These are phyloP conservation scores for Phymorhynchus buccinoides DNA, from an alignment of 1,140 invertebrate genomes.

Conservation along the genomic window DNA sequence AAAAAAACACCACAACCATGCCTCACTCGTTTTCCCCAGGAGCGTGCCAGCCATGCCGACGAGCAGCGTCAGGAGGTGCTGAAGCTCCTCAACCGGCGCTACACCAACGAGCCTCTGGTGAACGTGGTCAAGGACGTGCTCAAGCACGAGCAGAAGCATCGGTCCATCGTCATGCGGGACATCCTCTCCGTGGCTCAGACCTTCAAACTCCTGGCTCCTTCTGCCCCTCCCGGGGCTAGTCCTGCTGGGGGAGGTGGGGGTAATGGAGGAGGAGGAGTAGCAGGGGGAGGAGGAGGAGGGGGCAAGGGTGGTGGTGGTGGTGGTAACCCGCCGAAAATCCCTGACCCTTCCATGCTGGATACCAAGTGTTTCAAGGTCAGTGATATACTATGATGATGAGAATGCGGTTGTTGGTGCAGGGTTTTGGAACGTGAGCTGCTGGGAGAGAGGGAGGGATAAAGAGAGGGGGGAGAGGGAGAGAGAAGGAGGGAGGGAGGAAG, in stretches of 20 bases:
- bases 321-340: background rate
- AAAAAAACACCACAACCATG: no score
- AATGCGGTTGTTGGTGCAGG: background rate
- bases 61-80: conserved; percentile 25
- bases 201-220: background rate
- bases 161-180: conserved; percentile 32
- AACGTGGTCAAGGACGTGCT: conserved; percentile 30
- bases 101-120: conserved; percentile 18
- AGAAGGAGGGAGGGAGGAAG: background rate
- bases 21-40: no score
- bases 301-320: no score
- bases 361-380: conserved; percentile 35
- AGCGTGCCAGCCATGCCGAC: background rate
- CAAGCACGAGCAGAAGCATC: conserved; percentile 36
- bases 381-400: no score
- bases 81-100: conserved; percentile 15
- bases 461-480: background rate
- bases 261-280: no score
- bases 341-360: conserved; percentile 30
- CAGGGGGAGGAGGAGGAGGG: no score
- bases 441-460: no score
- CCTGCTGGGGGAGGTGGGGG: no score
- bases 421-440: no score
- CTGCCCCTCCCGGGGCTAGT: no score
- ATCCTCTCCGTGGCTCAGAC: conserved; percentile 9